A percentile compares a stretch with the other conserved stretches of the same genome.
These are phyloP conservation scores for Sceloporus undulatus DNA, from an alignment of 2,113 vertebrate species.

Conservation along the genomic window DNA sequence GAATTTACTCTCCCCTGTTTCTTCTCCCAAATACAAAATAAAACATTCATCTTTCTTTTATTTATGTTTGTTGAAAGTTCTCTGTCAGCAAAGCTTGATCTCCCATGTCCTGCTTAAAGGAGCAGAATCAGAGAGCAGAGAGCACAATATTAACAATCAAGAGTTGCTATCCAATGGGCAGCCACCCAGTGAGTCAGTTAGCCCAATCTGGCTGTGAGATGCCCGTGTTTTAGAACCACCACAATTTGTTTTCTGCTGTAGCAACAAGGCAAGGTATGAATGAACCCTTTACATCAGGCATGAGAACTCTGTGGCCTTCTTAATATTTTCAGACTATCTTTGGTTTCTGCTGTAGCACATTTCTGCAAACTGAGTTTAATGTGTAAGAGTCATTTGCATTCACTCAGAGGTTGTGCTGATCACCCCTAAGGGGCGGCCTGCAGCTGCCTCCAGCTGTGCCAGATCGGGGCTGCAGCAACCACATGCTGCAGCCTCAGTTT, in stretches of 20 bases:
- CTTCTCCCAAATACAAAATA: no score
- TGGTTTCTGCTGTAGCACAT: no score
- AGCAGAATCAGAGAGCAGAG: neutral
- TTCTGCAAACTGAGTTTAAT: no score
- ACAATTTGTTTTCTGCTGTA: neutral
- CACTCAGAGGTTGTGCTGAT: no score
- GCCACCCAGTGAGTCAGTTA: neutral
- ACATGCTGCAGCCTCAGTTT: no score
- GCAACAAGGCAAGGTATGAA: neutral
- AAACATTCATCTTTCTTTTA: neutral
- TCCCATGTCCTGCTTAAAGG: neutral
- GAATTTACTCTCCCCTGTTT: neutral
- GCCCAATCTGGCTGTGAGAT: neutral
- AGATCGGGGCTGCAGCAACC: no score
- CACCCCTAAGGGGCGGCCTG: no score
- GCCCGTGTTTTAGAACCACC: neutral
- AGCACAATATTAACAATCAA: neutral
- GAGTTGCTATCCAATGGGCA: neutral
- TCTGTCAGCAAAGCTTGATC: neutral
- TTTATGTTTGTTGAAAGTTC: no score
- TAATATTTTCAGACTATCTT: no score
- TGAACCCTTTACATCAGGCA: neutral
- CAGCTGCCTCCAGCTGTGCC: no score
- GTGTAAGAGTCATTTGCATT: no score
- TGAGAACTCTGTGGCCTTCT: no score